A percentile compares a stretch with the other conserved stretches of the same genome.
Conservation (phyloP, 2,797 vertebrate genomes). For the Chloroceryle inda region DNA sequence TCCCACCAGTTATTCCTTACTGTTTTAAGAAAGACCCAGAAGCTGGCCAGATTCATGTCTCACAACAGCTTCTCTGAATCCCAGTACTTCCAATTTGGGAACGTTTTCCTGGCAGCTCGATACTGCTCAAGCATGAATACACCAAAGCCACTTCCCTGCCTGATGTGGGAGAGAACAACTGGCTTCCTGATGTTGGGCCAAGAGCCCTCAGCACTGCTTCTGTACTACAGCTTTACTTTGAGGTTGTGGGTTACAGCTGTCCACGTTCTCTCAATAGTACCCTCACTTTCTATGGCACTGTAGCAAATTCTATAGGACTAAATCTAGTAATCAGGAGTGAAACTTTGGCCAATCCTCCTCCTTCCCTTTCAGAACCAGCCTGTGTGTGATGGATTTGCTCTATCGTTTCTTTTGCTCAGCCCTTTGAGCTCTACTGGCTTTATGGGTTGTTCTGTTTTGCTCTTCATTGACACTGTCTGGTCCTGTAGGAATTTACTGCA, state of each 20-base stretch:
- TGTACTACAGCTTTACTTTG: neutral
- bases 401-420: neutral
- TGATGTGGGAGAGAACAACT: neutral
- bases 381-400: neutral
- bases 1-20: neutral
- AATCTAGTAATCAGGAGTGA: neutral
- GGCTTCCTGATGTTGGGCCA: accelerated
- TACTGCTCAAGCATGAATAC: neutral
- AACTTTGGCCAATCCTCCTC: neutral
- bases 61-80: neutral
- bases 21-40: neutral
- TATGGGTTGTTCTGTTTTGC: neutral
- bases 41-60: neutral
- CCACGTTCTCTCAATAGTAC: neutral
- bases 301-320: neutral
- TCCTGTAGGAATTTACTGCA: neutral
- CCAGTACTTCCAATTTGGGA: neutral
- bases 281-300: neutral
- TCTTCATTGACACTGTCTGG: neutral
- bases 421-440: neutral
- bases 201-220: neutral
- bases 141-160: neutral
- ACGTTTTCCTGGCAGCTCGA: neutral
- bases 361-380: neutral
- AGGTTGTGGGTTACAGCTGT: neutral